phyloP scores from a whole-genome alignment of 1,140 invertebrate genomes.

The Diplogasteroides magnus region DNA sequence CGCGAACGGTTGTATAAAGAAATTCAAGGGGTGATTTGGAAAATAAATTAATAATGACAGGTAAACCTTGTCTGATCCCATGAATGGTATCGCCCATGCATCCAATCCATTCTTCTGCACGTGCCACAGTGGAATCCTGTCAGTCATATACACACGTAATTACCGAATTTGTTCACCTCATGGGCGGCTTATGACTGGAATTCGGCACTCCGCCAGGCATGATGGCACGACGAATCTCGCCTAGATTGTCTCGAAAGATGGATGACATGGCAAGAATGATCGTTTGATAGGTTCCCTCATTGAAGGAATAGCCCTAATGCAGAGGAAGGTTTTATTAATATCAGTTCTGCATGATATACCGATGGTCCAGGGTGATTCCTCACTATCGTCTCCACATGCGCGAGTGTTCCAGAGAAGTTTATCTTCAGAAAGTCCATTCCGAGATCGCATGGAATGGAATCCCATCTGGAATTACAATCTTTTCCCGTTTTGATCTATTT shows the following conservation, averaged over 20 bases:
- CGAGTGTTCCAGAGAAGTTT: conserved; percentile 66
- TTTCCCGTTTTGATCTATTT: not conserved
- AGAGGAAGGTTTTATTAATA: not conserved
- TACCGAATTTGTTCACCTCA: conserved; percentile 25
- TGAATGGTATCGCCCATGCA: conserved; percentile 73
- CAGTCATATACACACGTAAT: conserved; percentile 65
- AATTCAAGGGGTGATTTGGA: too few species aligned
- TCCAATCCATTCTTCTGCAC: conserved; percentile 58
- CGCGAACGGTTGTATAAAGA: too few species aligned
- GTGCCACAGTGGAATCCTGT: conserved; percentile 41
- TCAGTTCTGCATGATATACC: conserved; percentile 14
- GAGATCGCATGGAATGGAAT: conserved; percentile 76
- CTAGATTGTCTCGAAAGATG: conserved; percentile 42
- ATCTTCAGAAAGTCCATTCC: conserved; percentile 71
- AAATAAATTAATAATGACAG: not conserved
- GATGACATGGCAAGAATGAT: conserved; percentile 45
- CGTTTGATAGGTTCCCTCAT: conserved; percentile 53
- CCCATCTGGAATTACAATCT: conserved; percentile 60
- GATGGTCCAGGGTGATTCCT: conserved; percentile 25
- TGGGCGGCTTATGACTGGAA: conserved; percentile 40
- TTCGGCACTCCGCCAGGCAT: conserved; percentile 51
- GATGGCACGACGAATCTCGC: conserved; percentile 43
- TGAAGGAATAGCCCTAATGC: conserved; percentile 53
- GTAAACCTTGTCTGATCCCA: conserved; percentile 65
- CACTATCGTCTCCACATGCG: conserved; percentile 33